Evolutionary conservation across 2,888 invertebrate genomes (phyloP).

Genomic region (Blera fallax): DNA sequence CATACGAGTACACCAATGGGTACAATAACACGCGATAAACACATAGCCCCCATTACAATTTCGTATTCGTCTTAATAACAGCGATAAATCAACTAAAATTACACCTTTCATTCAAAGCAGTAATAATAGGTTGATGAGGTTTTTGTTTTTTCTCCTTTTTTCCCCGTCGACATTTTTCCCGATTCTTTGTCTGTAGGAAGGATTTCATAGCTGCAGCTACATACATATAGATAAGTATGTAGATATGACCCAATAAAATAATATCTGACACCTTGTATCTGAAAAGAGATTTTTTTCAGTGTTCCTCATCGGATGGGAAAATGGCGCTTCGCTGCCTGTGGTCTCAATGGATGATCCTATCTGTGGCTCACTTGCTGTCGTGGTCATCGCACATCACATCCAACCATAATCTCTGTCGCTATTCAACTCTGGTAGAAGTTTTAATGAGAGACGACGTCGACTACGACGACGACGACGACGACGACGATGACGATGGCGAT

Average conservation of each 20-base stretch:
- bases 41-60: constrained; percentile 57
- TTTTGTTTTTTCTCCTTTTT: constrained; percentile 3
- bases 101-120: constrained; percentile 79
- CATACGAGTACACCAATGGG: neutral
- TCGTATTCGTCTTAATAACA: constrained; percentile 78
- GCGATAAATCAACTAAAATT: constrained; percentile 81
- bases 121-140: constrained; percentile 68
- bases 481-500: constrained; percentile 12
- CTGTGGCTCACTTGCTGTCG: constrained; percentile 39
- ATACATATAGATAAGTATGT: neutral
- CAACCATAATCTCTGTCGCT: constrained; percentile 60
- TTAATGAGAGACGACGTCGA: constrained; percentile 40
- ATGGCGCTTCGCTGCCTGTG: constrained; percentile 69
- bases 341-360: constrained; percentile 61
- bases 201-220: neutral
- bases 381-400: constrained; percentile 61
- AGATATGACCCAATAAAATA: constrained; percentile 38
- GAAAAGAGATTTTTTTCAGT: neutral
- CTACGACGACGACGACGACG: neutral
- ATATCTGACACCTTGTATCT: constrained; percentile 61
- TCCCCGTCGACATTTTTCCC: constrained; percentile 36
- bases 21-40: constrained; percentile 58
- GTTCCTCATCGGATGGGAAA: constrained; percentile 42
- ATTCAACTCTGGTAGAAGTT: constrained; percentile 40
- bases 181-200: constrained; percentile 9